These are phyloP conservation scores for Rissa tridactyla DNA, from an alignment of 2,113 vertebrate species.

Conservation along the genomic window DNA sequence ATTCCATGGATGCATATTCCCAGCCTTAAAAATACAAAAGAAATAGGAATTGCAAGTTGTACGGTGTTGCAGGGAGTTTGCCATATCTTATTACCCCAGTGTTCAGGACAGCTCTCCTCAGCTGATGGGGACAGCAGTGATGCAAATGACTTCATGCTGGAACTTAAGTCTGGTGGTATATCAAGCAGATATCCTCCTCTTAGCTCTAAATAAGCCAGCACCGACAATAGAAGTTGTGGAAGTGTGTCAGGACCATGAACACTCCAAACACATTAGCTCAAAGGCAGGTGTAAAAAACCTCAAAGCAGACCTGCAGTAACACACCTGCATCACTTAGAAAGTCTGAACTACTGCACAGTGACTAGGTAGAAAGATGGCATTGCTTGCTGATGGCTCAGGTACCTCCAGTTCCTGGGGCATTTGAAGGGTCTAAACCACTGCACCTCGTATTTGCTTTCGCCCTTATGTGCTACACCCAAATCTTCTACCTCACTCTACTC, in stretches of 20 bases:
- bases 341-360: not conserved
- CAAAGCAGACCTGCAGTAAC: not conserved
- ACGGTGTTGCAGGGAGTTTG: not conserved
- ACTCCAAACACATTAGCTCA: not conserved
- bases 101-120: not conserved
- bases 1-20: not conserved
- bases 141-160: not conserved
- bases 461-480: not conserved
- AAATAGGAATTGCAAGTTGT: not conserved
- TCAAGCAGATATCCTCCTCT: not conserved
- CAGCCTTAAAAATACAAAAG: not conserved
- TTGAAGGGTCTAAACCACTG: not conserved
- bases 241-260: not conserved
- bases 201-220: not conserved
- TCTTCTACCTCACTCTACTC: not conserved
- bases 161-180: not conserved
- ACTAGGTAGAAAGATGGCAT: not conserved
- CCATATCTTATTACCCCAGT: rapidly evolving
- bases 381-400: not conserved
- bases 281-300: not conserved
- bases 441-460: not conserved
- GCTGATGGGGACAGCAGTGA: too few relatives aligned
- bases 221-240: not conserved
- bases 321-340: not conserved
- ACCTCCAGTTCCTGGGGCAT: not conserved